Base-by-base conservation (phyloP, 2,113 vertebrate genomes). In the human region DNA sequence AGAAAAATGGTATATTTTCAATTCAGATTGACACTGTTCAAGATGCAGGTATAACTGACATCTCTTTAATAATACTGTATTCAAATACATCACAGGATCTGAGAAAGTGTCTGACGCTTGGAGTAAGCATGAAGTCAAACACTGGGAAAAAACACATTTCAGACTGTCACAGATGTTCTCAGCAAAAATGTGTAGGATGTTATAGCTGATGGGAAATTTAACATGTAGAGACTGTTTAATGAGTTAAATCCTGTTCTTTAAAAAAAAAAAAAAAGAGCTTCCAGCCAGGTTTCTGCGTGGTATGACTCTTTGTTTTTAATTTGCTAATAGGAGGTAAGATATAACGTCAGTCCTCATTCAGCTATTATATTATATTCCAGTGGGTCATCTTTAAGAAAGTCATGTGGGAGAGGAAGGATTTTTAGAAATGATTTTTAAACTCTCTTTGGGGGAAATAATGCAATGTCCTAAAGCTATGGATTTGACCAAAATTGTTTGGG, bases 81-180 rank as follows among this genome's bases (percentile, higher is more conserved):
- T 82, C 59, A 93, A 68, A 94, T 66, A 68, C 25, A 84, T 90
- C 89, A 64, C 50, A 59, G 89, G 48, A 91, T 78, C 93, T 48
- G 48, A 94, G 61, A 79, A 89, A 50, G 66, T 72, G 55, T 80
- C 68, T 79, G 80, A 87, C 94, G 43, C 73, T 84, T 64, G 92
- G 48, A 88, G 84, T 73, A 80, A 96, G 59, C 81, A 89, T 89
- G 23, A 82, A 97, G 72, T 93, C 93, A 92, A 90, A 96, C 82
- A 80, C 14, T 32, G 57, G 30, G 20, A 1, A 52, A 91, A 91
- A 22, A 70, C 7, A n/a, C 16, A 1, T 68, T 40, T 61, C 43
- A 86, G 43, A 80, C 61, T 76, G 43, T 79, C 84, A 85, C 90
- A 97, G 96, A 97, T 84, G 89, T 93, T 96, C 87, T 84, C 57